These are phyloP conservation scores for Paratrypauchen microcephalus DNA, from an alignment of 2,797 vertebrate species.

Conservation along the genomic window DNA sequence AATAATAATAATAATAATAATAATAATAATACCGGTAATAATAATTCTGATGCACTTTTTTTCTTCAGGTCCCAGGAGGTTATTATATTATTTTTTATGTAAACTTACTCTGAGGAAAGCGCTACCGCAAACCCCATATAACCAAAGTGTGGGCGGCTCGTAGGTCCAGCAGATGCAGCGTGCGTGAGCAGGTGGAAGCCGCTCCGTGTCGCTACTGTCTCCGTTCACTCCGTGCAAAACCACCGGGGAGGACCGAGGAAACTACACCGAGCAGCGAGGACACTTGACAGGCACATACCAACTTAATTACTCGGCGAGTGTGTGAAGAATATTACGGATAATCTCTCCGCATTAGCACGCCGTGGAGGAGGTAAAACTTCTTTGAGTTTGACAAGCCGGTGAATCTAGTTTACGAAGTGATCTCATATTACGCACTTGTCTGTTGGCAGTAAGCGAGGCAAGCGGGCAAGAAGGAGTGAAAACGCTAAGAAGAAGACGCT, in stretches of 20 bases:
- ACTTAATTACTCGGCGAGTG: slow-evolving; percentile 45
- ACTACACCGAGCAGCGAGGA: slow-evolving; percentile 36
- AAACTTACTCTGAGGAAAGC: not conserved
- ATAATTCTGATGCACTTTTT: too few relatives aligned
- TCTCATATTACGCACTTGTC: slow-evolving; percentile 68
- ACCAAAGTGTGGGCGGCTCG: slow-evolving; percentile 61
- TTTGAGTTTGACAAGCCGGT: slow-evolving; percentile 55
- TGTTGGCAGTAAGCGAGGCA: slow-evolving; percentile 36
- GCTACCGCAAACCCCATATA: slow-evolving; percentile 26
- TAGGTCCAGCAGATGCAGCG: slow-evolving; percentile 9
- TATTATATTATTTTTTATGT: not conserved
- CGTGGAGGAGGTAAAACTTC: slow-evolving; percentile 26
- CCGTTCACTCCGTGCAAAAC: slow-evolving; percentile 48
- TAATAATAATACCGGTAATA: too few relatives aligned
- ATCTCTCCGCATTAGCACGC: not conserved
- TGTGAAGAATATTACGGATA: slow-evolving; percentile 14
- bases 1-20: too few relatives aligned
- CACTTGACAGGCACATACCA: slow-evolving; percentile 39
- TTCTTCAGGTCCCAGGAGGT: too few relatives aligned
- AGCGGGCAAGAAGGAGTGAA: slow-evolving; percentile 41
- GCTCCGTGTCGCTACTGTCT: slow-evolving; percentile 77
- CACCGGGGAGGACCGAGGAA: slow-evolving; percentile 45
- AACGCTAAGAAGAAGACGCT: slow-evolving; percentile 30
- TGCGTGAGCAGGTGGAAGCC: slow-evolving; percentile 71
- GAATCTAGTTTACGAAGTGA: slow-evolving; percentile 69